Conservation (phyloP, 1,140 invertebrate species). For the Drosophila lacertosa region DNA sequence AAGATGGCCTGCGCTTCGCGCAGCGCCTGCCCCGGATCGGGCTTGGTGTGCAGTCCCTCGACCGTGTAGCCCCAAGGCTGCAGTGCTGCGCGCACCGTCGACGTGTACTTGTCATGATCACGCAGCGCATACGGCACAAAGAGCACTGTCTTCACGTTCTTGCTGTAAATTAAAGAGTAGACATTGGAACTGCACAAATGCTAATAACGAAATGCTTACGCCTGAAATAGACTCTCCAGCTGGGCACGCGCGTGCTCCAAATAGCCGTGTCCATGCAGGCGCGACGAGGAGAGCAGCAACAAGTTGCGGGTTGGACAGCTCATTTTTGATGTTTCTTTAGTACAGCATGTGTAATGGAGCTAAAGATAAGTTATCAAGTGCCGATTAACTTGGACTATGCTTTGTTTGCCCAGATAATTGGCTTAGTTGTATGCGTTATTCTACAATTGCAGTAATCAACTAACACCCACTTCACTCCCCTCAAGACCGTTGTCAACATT, state of each 20-base stretch:
- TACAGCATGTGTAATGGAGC: no score
- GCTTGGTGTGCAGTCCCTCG: constrained; percentile 87
- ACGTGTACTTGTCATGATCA: constrained; percentile 88
- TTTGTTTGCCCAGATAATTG: no score
- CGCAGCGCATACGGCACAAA: constrained; percentile 91
- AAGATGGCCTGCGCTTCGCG: constrained; percentile 89
- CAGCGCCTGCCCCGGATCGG: constrained; percentile 86
- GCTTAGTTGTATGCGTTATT: no score
- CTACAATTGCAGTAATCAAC: no score
- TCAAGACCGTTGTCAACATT: no score
- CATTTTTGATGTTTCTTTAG: not conserved
- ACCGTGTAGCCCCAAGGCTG: constrained; percentile 88
- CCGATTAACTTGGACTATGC: no score
- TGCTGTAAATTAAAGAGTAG: constrained; percentile 82
- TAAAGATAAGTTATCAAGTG: no score
- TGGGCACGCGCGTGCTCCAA: constrained; percentile 88
- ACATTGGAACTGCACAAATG: no score
- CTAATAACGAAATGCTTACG: constrained; percentile 85
- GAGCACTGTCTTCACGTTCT: constrained; percentile 87
- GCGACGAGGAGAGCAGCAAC: constrained; percentile 89
- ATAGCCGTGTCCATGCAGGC: constrained; percentile 87
- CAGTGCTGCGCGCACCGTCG: constrained; percentile 87
- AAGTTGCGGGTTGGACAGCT: constrained; percentile 80
- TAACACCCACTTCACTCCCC: no score
- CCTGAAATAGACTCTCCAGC: constrained; percentile 87